These are phyloP conservation scores for Siderastrea radians DNA, from an alignment of 92 coral and sea anemone genomes.

Conservation along the genomic window DNA sequence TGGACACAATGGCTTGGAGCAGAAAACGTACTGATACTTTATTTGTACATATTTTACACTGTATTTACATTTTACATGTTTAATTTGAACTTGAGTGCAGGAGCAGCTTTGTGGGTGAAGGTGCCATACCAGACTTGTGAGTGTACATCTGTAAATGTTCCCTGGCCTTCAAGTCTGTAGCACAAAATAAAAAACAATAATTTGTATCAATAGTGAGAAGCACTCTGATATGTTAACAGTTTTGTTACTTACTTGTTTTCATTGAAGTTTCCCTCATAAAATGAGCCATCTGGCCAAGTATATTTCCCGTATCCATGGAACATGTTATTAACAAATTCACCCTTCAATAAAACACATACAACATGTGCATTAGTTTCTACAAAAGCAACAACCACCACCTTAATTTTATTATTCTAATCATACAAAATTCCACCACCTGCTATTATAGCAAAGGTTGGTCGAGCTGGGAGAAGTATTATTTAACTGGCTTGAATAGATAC, in stretches of 20 bases:
- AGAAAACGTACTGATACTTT: background rate
- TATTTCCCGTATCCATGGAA: slow-evolving; percentile 98
- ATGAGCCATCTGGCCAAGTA: slow-evolving; percentile 98
- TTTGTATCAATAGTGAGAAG: background rate
- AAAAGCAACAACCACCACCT: background rate
- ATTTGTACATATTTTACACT: background rate
- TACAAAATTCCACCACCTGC: no score
- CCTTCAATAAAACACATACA: slow-evolving; percentile 44
- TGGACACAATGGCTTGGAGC: background rate
- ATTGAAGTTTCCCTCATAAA: slow-evolving; percentile 92
- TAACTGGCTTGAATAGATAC: no score
- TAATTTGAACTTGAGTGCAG: slow-evolving; percentile 90
- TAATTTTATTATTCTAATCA: no score
- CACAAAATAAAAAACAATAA: background rate
- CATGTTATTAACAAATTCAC: slow-evolving; percentile 90
- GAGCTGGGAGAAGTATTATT: no score
- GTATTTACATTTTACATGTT: slow-evolving; percentile 54
- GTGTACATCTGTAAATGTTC: slow-evolving; percentile 90
- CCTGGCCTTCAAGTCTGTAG: slow-evolving; percentile 84
- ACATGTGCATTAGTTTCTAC: background rate
- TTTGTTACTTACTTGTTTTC: slow-evolving; percentile 84
- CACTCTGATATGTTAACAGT: background rate
- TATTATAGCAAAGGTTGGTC: no score
- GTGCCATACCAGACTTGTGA: slow-evolving; percentile 94
- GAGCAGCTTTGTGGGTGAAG: slow-evolving; percentile 93